Evolutionary conservation across 2,888 invertebrate species (phyloP).

Genomic region (Zeuzera pyrina): DNA sequence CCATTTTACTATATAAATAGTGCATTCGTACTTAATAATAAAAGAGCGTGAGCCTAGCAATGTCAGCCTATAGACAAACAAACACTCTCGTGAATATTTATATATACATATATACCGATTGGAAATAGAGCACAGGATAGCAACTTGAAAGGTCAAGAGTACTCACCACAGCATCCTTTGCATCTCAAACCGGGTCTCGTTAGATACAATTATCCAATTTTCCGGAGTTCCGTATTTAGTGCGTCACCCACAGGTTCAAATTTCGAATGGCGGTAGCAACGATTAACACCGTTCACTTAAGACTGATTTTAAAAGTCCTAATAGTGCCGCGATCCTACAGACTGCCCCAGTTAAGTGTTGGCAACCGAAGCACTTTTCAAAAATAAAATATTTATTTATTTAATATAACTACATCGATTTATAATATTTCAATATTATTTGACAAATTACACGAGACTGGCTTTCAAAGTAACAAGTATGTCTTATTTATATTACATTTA

Average conservation of each 20-base stretch:
- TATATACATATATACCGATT: not conserved
- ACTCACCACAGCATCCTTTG: conserved; percentile 3
- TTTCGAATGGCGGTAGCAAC: not conserved
- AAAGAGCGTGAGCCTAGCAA: not conserved
- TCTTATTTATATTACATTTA: too few species aligned
- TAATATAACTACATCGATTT: too few species aligned
- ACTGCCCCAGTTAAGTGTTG: conserved; percentile 3
- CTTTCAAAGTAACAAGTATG: too few species aligned
- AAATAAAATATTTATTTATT: too few species aligned
- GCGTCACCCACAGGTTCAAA: too few species aligned
- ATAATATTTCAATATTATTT: too few species aligned
- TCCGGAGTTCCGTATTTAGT: not conserved
- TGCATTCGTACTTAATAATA: not conserved
- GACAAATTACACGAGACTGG: too few species aligned
- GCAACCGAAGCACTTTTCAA: too few species aligned
- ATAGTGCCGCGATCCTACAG: conserved; percentile 4
- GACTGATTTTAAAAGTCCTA: not conserved
- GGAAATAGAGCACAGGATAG: conserved; percentile 1
- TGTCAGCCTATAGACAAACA: not conserved
- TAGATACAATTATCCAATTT: not conserved
- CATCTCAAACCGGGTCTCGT: conserved; percentile 1
- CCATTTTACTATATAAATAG: not conserved
- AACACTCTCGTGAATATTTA: not conserved
- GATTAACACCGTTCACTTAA: conserved; percentile 1
- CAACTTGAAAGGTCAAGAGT: not conserved